Base-by-base conservation (phyloP, 1,140 invertebrate species). In the Diachasmimorpha longicaudata region DNA sequence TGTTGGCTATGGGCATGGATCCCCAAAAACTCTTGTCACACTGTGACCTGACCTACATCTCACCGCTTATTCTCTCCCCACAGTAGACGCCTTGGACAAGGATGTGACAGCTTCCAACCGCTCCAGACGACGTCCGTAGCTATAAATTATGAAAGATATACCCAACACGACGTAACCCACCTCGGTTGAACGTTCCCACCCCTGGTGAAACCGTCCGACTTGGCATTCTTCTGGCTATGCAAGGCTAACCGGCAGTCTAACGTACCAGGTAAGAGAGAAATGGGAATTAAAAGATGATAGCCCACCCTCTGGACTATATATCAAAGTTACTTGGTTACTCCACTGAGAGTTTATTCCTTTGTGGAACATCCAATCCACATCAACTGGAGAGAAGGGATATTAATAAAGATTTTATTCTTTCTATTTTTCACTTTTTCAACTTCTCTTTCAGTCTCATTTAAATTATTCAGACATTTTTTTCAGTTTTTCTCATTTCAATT, bases 101-200 rank as follows among this genome's bases (percentile, higher is more conserved):
- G 67, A 75, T 44, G 25, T 75, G 74, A 75, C 74, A 76, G 69
- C 52, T 76, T 76, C 67, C 69, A 71, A 39, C 73, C 66, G 25
- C 44, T 52, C 52, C 55, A 72, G 71, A 72, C 71, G 46, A 63
- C 46, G 36, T 58, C 63, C 52, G 68, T 70, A 70, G 66, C 44
- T 46, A 37, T 71, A 36, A 71, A 76, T 76, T 76, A 76, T 76
- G n/a, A 71, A 71, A 10, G 21, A 72, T 39, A 55, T 48, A 11
- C 19, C 36, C 31, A 39, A 14, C 25, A 39, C 31, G 36, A 72
- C 48, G 71, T 37, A 39, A 55, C 31, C 52, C 31, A 63, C 16
- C 48, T 72, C 2, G 23, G 23, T 63, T 63, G 4, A 25, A 23
- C 23, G 19, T 14, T 6, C 23, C 14, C 44, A 11, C 44, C 44